Evolutionary conservation across 2,113 vertebrate genomes (phyloP).

Genomic region (Pristiophorus japonicus): DNA sequence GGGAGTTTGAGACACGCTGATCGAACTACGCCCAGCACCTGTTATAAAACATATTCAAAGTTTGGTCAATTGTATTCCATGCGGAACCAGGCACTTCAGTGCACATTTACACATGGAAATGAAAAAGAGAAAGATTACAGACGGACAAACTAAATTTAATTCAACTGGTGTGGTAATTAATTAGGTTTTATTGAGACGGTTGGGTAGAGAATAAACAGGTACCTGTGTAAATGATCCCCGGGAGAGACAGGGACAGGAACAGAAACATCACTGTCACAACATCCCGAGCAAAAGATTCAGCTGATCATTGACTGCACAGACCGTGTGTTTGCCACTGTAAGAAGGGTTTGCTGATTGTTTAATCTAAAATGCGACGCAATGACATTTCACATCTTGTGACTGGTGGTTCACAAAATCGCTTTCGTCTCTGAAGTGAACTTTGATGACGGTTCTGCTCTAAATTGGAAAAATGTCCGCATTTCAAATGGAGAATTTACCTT

Average conservation of each 20-base stretch:
- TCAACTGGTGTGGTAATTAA: no score
- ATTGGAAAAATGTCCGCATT: no score
- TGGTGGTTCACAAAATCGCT: neutral
- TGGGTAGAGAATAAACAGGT: neutral
- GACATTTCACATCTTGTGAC: neutral
- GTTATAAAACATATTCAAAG: neutral
- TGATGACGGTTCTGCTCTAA: no score
- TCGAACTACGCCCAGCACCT: neutral
- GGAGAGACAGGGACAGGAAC: neutral
- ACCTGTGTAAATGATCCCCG: neutral
- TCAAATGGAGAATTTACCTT: no score
- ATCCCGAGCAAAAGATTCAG: neutral
- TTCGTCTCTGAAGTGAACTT: neutral
- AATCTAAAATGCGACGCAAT: neutral
- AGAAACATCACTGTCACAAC: no score
- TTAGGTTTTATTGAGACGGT: neutral
- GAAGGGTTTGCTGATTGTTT: no score
- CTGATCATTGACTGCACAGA: neutral
- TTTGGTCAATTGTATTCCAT: neutral
- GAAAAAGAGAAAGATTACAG: neutral
- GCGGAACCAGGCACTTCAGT: neutral
- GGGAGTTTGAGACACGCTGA: neutral
- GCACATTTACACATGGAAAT: neutral
- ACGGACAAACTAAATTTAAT: neutral
- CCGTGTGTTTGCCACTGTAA: no score